These are phyloP conservation scores for Microchirus variegatus DNA, from an alignment of 2,797 vertebrate species.

Conservation along the genomic window DNA sequence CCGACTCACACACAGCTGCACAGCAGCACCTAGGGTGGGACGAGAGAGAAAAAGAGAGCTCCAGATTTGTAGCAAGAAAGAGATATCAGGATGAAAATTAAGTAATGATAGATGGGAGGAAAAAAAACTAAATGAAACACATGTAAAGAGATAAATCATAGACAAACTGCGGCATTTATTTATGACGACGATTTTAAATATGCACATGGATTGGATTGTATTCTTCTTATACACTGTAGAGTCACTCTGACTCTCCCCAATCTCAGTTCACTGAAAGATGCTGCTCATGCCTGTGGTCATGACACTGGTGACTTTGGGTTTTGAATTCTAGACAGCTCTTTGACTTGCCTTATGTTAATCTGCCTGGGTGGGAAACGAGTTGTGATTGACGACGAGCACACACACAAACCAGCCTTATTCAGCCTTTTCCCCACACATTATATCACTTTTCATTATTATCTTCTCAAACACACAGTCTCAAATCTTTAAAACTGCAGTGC, in stretches of 20 bases:
- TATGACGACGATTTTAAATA: constrained; percentile 41
- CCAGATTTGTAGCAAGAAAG: constrained; percentile 7
- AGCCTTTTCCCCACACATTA: neutral
- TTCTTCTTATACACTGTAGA: constrained; percentile 35
- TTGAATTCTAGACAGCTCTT: constrained; percentile 51
- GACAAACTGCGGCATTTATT: constrained; percentile 37
- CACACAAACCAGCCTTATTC: constrained; percentile 22
- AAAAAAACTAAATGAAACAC: constrained; percentile 13
- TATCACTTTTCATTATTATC: constrained; percentile 25
- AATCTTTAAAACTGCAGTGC: too few species aligned
- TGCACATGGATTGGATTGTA: constrained; percentile 36
- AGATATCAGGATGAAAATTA: constrained; percentile 19
- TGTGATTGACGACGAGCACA: constrained; percentile 50
- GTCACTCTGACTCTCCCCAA: constrained; percentile 42
- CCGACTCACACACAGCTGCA: constrained; percentile 62
- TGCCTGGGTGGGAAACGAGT: constrained; percentile 68
- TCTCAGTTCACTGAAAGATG: constrained; percentile 44
- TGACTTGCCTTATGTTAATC: constrained; percentile 61
- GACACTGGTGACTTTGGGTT: constrained; percentile 65
- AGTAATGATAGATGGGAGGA: constrained; percentile 22
- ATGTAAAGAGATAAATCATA: constrained; percentile 25
- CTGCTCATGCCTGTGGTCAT: constrained; percentile 70
- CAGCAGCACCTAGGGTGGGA: constrained; percentile 40
- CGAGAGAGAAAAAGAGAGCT: constrained; percentile 17
- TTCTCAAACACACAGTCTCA: neutral